Base-by-base conservation (phyloP, 2,888 invertebrate species). In the Calliphora vomitoria region DNA sequence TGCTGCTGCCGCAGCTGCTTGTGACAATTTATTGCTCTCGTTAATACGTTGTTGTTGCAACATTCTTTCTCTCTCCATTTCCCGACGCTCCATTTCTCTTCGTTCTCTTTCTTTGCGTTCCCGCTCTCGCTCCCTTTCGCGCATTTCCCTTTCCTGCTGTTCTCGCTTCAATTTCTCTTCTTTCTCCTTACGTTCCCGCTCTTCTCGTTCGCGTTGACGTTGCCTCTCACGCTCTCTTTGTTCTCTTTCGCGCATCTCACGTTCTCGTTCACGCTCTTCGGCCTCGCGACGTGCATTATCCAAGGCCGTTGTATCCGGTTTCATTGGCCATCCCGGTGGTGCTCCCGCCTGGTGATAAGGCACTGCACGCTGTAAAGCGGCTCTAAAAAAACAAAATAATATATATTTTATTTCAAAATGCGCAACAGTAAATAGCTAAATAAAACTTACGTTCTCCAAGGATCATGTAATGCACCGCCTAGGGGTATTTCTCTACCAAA, bases 271-370 rank as follows among this genome's bases (percentile, higher is more conserved):
- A 13, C 94, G 91, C 83, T 94, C 93, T 90, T 96, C 96, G 31
- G 95, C 94, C 90, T 96, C 96, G 53, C 96, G 94, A 64, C 95
- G 94, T 69, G 95, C 95, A 87, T 95, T 94, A 72, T 94, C 94
- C 69, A 95, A 94, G 0, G 94, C 94, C 3, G 96, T 95, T 4
- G 96, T 95, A 92, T 96, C 96, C 0, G 96, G 95, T 91, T 96
- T 96, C 66, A 96, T 92, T 35, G 95, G 90, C 96, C 96, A 96
- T 3, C 95, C 94, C 0, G 94, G 94, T 81, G 94, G 93, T 10
- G 91, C 66, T 50, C 90, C 87, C 13, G 88, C 88, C 93, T 95
- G 94, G 89, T 93, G 95, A 90, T 95, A 96, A 38, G 94, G 95
- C 53, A 95, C 95, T 11, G 95, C 94, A 72, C 96, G 94, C 92